phyloP scores from a whole-genome alignment of 2,888 invertebrate genomes.

The Athalia circularis region DNA sequence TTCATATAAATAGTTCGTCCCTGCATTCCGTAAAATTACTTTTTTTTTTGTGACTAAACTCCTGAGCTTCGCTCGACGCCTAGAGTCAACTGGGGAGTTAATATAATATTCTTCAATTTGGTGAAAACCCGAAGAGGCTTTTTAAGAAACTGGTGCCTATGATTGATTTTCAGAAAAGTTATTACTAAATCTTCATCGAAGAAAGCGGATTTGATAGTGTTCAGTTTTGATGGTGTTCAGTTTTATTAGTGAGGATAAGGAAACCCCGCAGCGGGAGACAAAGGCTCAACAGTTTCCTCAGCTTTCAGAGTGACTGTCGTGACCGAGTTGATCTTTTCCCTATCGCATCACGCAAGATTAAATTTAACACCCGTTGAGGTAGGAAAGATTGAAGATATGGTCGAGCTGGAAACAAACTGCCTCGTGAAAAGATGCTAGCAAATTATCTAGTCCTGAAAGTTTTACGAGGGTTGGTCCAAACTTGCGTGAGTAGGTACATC shows the following conservation, averaged over 20 bases:
- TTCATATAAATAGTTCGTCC: neutral
- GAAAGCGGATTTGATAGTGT: neutral
- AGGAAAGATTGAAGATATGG: slow-evolving; percentile 24
- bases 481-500: neutral
- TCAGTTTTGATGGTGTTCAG: neutral
- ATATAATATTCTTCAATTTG: neutral
- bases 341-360: slow-evolving; percentile 41
- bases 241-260: neutral
- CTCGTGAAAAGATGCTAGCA: slow-evolving; percentile 1
- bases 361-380: slow-evolving; percentile 40
- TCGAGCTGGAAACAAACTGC: slow-evolving; percentile 23
- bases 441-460: neutral
- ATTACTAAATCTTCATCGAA: neutral
- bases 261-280: slow-evolving; percentile 14
- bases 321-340: slow-evolving; percentile 38
- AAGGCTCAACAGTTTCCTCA: slow-evolving; percentile 35
- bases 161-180: neutral
- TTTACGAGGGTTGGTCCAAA: neutral
- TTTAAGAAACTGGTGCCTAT: neutral
- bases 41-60: neutral
- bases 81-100: neutral
- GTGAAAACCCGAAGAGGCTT: neutral
- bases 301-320: slow-evolving; percentile 8
- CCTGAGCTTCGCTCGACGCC: too few species aligned
- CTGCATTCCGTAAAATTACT: neutral